A percentile compares a stretch with the other conserved stretches of the same genome.
phyloP scores from a whole-genome alignment of 1,140 invertebrate genomes.

The Hypothenemus hampei region DNA sequence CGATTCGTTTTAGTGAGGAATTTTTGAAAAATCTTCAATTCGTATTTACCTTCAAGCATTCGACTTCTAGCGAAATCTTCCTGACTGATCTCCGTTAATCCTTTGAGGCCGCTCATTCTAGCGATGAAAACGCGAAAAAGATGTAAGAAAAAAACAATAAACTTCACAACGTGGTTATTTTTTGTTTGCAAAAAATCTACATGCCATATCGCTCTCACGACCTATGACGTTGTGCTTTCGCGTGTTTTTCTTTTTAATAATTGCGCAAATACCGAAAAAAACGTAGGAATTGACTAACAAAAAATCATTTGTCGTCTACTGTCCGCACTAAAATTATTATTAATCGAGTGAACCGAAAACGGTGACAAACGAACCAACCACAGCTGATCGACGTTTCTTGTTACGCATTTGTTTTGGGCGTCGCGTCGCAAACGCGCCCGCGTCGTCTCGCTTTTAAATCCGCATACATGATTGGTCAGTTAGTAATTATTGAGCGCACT shows the following conservation, averaged over 20 bases:
- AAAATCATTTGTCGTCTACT: conserved; percentile 1
- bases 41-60: conserved; percentile 22
- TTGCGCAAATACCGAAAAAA: not conserved
- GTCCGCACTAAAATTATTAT: conserved; percentile 4
- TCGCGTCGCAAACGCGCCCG: no score
- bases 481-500: no score
- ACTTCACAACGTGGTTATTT: not conserved
- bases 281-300: not conserved
- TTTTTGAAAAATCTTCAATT: no score
- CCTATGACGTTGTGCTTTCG: not conserved
- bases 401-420: no score
- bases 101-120: conserved; percentile 15
- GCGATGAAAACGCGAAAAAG: not conserved
- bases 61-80: conserved; percentile 18
- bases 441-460: no score
- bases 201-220: conserved; percentile 4
- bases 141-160: no score
- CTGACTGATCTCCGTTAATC: conserved; percentile 6
- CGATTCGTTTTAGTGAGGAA: no score
- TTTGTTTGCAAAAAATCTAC: conserved; percentile 3
- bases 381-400: conserved; percentile 15
- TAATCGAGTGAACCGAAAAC: conserved; percentile 10
- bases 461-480: no score
- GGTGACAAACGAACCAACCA: conserved; percentile 5
- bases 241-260: no score